Base-by-base conservation (phyloP, 2,888 invertebrate genomes). In the Scaptomyza cyrtandrae region DNA sequence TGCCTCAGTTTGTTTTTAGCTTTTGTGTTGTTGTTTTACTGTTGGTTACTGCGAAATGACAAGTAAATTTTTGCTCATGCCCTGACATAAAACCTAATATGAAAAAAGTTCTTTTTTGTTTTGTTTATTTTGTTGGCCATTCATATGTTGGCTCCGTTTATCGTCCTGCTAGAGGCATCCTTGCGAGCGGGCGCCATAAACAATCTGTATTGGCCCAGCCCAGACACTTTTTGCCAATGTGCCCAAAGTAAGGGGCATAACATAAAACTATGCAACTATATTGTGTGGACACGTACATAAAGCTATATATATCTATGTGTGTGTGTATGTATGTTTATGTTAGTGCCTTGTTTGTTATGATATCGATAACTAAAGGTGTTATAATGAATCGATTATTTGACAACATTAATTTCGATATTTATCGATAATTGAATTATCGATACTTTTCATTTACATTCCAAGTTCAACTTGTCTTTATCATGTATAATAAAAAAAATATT, bases 31-130 rank as follows among this genome's bases (percentile, higher is more conserved):
- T 29, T 52, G n/a, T 16, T 24, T 24, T 2, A 24, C 24, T 62
- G 56, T 43, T 68, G 41, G 56, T 43, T 68, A 44, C 57, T 64
- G 75, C 64, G 67, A 71, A 71, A 67, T 75, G 75, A 62, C 75
- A 75, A 66, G 61, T 63, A 63, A 71, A 58, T 75, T 58, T 71
- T 69, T 33, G 10, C 44, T 44, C 41, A 19, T 33, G 29, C 35
- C 6, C 43, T 50, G 46, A 50, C 58, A 55, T 67, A 61, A 75
- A 67, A 75, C 31, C 59, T 64, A 75, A 75, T 75, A 68, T 72
- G 59, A 75, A 61, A 61, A 70, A 75, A 71, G 39, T 75, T 75
- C 66, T 16, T 19, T 19, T 19, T 19, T 19, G 2, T 19, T 19
- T 24, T 24, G 24, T 24, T 14, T 39, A 14, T 41, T 41, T 62